A percentile compares a stretch with the other conserved stretches of the same genome.
Evolutionary conservation across 2,888 invertebrate genomes (phyloP).

Genomic region (Cheilosia soror): DNA sequence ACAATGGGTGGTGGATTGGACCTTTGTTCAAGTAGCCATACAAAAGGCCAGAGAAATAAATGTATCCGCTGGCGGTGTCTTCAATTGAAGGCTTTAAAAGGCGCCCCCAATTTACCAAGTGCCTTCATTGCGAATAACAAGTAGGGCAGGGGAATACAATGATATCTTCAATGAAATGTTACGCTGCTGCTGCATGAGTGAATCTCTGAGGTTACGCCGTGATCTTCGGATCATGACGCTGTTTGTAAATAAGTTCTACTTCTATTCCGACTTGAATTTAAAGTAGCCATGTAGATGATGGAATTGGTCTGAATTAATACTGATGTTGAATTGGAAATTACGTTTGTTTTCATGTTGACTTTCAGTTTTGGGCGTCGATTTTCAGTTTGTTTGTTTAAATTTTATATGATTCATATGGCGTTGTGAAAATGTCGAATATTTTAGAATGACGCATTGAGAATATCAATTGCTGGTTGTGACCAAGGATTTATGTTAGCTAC

Average conservation of each 20-base stretch:
- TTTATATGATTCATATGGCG: too few relatives aligned
- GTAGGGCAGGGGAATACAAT: constrained; percentile 2
- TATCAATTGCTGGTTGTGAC: too few relatives aligned
- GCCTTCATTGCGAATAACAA: constrained; percentile 1
- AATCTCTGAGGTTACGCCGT: neutral
- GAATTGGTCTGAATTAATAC: constrained; percentile 16
- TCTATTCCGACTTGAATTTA: neutral
- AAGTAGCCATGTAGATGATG: neutral
- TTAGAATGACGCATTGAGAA: too few relatives aligned
- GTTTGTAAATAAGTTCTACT: neutral
- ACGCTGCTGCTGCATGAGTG: neutral
- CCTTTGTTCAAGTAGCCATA: constrained; percentile 43
- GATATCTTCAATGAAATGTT: constrained; percentile 5
- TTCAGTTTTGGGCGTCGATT: neutral
- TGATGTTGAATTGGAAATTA: neutral
- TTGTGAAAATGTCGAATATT: too few relatives aligned
- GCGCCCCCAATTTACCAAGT: constrained; percentile 30
- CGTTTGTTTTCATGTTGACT: neutral
- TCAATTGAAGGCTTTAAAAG: constrained; percentile 25
- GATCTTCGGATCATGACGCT: neutral
- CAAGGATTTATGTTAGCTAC: too few relatives aligned
- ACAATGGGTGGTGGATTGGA: neutral
- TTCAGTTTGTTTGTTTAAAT: too few relatives aligned
- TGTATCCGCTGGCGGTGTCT: constrained; percentile 24
- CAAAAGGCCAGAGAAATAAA: constrained; percentile 32